These are phyloP conservation scores for Artemia sinica DNA, from an alignment of 2,888 invertebrate genomes.

Conservation along the genomic window DNA sequence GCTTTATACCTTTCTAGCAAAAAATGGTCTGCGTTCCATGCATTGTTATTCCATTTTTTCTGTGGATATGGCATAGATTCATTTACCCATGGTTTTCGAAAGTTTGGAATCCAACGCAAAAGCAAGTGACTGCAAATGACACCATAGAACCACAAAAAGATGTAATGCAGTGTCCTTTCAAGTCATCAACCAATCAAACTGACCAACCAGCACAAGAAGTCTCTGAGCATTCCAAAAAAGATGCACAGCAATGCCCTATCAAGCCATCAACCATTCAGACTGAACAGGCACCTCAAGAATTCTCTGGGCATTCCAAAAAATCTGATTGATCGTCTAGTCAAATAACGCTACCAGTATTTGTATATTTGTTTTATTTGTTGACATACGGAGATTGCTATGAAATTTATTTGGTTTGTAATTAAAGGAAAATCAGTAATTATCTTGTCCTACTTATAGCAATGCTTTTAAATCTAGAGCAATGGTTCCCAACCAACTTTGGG, in stretches of 20 bases:
- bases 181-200: not conserved
- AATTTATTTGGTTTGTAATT: no score
- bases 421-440: no score
- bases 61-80: slow-evolving; percentile 66
- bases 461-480: no score
- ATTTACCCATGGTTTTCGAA: slow-evolving; percentile 61
- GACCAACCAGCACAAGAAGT: not conserved
- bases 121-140: not conserved
- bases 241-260: not conserved
- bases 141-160: no score
- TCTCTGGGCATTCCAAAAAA: slow-evolving; percentile 5
- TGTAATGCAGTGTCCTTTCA: not conserved
- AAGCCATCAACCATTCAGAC: not conserved
- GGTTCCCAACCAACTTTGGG: no score
- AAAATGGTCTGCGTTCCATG: slow-evolving; percentile 66
- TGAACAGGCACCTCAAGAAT: not conserved
- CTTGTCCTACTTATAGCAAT: no score
- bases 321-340: slow-evolving; percentile 8
- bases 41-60: slow-evolving; percentile 59
- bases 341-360: not conserved
- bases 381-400: no score
- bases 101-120: slow-evolving; percentile 57
- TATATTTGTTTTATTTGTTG: no score
- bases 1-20: not conserved
- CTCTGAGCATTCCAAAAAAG: slow-evolving; percentile 1